Evolutionary conservation across 2,113 vertebrate species (phyloP).

Genomic region (Stigmatopora argus): DNA sequence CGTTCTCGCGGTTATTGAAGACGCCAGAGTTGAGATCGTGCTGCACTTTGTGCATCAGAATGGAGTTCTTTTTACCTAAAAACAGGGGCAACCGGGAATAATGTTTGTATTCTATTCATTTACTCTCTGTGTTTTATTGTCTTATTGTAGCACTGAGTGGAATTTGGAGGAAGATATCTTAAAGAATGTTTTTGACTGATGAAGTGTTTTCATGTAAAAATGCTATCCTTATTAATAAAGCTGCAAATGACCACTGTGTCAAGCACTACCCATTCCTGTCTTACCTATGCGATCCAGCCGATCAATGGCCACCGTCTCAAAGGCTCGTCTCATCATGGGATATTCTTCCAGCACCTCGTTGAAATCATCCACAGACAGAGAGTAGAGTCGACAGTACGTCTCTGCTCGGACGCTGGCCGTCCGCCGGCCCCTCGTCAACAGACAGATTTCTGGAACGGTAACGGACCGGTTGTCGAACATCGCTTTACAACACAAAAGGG

Average conservation of each 20-base stretch:
- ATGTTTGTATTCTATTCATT: not conserved
- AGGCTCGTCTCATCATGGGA: slow-evolving; percentile 97
- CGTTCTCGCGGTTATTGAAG: slow-evolving; percentile 96
- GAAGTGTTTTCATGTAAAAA: no score
- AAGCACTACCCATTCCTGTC: not conserved
- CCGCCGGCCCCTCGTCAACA: slow-evolving; percentile 87
- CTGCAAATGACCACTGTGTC: no score
- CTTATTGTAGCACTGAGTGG: no score
- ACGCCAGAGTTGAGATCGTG: slow-evolving; percentile 92
- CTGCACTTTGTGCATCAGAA: slow-evolving; percentile 93
- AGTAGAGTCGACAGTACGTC: slow-evolving; percentile 95
- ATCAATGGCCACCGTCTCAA: slow-evolving; percentile 95
- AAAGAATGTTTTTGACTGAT: no score
- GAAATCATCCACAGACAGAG: slow-evolving; percentile 92
- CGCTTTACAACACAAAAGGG: not conserved
- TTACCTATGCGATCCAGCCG: slow-evolving; percentile 92
- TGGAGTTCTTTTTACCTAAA: slow-evolving; percentile 94
- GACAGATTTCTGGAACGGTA: slow-evolving; percentile 81
- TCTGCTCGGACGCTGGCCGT: slow-evolving; percentile 91
- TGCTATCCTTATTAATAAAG: no score
- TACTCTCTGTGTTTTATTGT: not conserved
- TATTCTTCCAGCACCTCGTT: slow-evolving; percentile 98
- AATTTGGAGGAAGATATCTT: no score
- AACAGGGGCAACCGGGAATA: not conserved
- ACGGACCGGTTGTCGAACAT: not conserved